Evolutionary conservation across 2,113 vertebrate genomes (phyloP).

Genomic region (Hippocampus zosterae): DNA sequence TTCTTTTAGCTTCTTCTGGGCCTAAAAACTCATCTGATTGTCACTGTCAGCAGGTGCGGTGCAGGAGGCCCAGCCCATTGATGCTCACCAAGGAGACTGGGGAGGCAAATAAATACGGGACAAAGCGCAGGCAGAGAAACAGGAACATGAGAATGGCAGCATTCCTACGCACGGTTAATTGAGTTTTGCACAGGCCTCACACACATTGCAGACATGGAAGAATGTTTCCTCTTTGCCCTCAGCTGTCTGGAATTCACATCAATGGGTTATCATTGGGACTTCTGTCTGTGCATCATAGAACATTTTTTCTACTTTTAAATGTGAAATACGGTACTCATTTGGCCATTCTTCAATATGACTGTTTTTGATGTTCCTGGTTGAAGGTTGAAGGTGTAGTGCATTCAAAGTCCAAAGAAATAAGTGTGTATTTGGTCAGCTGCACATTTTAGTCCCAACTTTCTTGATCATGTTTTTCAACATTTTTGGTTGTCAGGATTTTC

Average conservation of each 20-base stretch:
- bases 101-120: not conserved
- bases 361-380: too few species aligned
- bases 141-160: not conserved
- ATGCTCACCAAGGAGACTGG: not conserved
- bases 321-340: not conserved
- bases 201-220: not conserved
- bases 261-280: not conserved
- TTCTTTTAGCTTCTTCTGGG: not conserved
- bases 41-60: not conserved
- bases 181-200: not conserved
- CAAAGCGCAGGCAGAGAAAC: not conserved
- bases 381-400: too few species aligned
- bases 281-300: not conserved
- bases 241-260: too few species aligned
- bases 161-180: not conserved
- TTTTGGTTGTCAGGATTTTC: too few species aligned
- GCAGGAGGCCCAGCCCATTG: not conserved
- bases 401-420: too few species aligned
- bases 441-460: too few species aligned
- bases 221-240: not conserved
- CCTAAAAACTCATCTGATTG: not conserved
- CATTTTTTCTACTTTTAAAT: not conserved
- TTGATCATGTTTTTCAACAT: too few species aligned
- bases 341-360: not conserved
- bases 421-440: not conserved